Evolutionary conservation across 53 echinoderm and acorn worm genomes (phyloP).

Genomic region (Actinopyga echinites): DNA sequence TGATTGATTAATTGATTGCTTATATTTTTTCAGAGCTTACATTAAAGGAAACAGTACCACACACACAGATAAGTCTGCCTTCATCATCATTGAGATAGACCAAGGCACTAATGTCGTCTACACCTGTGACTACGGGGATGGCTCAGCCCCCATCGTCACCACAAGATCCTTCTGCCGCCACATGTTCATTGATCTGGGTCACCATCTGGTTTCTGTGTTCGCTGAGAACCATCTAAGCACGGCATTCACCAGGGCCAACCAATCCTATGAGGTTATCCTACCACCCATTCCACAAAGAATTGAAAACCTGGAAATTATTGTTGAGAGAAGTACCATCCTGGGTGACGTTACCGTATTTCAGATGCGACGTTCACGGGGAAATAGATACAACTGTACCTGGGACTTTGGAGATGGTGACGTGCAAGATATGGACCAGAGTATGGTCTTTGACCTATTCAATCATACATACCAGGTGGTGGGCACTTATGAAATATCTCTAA

Average conservation of each 20-base stretch:
- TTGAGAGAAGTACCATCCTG: constrained; percentile 41
- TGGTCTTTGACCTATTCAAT: constrained; percentile 55
- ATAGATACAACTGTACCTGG: constrained; percentile 80
- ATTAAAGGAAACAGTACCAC: constrained; percentile 74
- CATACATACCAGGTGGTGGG: constrained; percentile 57
- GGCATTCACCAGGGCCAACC: constrained; percentile 50
- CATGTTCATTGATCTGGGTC: constrained; percentile 75
- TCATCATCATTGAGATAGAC: constrained; percentile 62
- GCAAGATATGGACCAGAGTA: constrained; percentile 52
- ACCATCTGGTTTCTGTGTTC: constrained; percentile 61
- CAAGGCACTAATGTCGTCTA: constrained; percentile 80
- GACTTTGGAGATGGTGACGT: constrained; percentile 65
- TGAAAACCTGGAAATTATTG: constrained; percentile 52
- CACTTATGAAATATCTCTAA: constrained; percentile 48
- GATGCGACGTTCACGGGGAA: constrained; percentile 58
- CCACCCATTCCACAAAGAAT: constrained; percentile 72
- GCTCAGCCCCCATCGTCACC: constrained; percentile 69
- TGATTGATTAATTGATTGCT: background rate
- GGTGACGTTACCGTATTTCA: constrained; percentile 53
- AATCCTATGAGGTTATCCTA: constrained; percentile 69
- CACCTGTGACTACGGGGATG: constrained; percentile 74
- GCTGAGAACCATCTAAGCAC: constrained; percentile 75
- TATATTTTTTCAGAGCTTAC: constrained; percentile 44
- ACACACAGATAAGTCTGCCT: constrained; percentile 73
- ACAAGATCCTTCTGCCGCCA: constrained; percentile 66